A percentile compares a stretch with the other conserved stretches of the same genome.
Evolutionary conservation across 2,113 vertebrate species (phyloP).

Genomic region (Perca flavescens): DNA sequence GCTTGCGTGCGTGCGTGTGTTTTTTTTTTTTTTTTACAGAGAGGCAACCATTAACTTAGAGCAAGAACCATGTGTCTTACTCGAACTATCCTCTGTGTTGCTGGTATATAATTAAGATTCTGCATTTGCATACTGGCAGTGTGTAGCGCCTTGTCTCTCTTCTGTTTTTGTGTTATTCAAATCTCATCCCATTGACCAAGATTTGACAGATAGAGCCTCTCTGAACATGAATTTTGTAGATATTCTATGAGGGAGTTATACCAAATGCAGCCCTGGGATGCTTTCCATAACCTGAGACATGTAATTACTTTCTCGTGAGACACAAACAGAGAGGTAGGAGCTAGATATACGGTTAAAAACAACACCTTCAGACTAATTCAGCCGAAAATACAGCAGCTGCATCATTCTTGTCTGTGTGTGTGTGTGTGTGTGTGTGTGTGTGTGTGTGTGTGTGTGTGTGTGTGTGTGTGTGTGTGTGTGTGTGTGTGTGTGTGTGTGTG

Average conservation of each 20-base stretch:
- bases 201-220: constrained; percentile 78
- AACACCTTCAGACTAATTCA: constrained; percentile 67
- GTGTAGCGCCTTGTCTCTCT: constrained; percentile 57
- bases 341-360: constrained; percentile 57
- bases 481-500: no score
- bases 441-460: neutral
- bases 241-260: constrained; percentile 63
- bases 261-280: constrained; percentile 68
- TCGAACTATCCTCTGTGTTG: constrained; percentile 60
- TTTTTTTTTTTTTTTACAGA: constrained; percentile 48
- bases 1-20: constrained; percentile 3
- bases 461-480: neutral
- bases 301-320: constrained; percentile 74
- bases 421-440: neutral
- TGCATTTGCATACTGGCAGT: constrained; percentile 79
- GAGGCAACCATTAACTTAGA: constrained; percentile 65
- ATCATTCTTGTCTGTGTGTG: constrained; percentile 17
- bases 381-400: constrained; percentile 37
- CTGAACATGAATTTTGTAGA: constrained; percentile 74
- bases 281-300: constrained; percentile 64
- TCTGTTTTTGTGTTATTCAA: constrained; percentile 80
- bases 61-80: constrained; percentile 67
- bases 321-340: constrained; percentile 60
- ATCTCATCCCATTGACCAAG: constrained; percentile 74
- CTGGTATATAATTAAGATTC: constrained; percentile 78